phyloP scores from a whole-genome alignment of 2,888 invertebrate genomes.

The Hyposoter dolosus region DNA sequence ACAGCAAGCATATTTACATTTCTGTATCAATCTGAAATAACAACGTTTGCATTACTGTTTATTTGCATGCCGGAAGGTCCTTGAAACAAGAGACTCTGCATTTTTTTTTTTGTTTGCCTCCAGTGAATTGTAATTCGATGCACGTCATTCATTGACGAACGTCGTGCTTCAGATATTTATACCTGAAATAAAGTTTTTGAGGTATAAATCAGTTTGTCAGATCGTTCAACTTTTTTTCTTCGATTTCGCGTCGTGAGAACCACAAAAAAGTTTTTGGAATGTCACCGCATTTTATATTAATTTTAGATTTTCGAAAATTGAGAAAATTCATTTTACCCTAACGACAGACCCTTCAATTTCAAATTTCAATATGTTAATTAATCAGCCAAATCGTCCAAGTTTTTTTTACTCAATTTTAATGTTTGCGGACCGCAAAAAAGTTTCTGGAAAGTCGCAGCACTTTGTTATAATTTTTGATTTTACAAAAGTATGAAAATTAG shows the following conservation, averaged over 20 bases:
- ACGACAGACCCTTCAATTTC: neutral
- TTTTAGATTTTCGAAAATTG: neutral
- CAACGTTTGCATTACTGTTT: constrained; percentile 19
- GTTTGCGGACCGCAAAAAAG: neutral
- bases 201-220: neutral
- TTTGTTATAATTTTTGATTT: neutral
- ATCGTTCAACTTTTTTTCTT: neutral
- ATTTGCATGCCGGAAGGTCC: constrained; percentile 48
- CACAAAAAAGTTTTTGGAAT: neutral
- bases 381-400: neutral
- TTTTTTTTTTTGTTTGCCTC: constrained; percentile 4
- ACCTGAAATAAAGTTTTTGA: neutral
- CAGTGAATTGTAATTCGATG: constrained; percentile 1
- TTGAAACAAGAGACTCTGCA: constrained; percentile 26
- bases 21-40: neutral
- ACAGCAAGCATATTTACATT: neutral
- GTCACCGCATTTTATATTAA: neutral
- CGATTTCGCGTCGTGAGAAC: neutral
- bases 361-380: neutral
- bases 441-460: neutral
- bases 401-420: neutral
- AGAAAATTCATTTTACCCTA: neutral
- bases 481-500: neutral
- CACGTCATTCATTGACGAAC: neutral
- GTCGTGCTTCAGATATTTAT: constrained; percentile 36